Evolutionary conservation across 2,888 invertebrate genomes (phyloP).

Genomic region (Muscina levida): DNA sequence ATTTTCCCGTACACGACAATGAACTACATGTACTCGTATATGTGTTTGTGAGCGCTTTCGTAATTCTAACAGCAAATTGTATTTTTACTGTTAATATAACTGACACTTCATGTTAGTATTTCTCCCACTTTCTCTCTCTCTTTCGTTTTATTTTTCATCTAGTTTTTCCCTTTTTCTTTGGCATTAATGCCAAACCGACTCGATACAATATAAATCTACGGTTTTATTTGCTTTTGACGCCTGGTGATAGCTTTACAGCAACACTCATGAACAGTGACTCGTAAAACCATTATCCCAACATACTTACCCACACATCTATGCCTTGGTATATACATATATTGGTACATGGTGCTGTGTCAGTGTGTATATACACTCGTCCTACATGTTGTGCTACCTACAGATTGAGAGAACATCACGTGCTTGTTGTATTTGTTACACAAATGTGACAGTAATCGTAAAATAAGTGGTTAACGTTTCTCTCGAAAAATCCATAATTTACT

Average conservation of each 20-base stretch:
- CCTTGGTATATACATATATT: no score
- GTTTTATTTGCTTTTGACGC: slow-evolving; percentile 34
- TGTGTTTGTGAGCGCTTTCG: no score
- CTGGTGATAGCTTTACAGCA: slow-evolving; percentile 15
- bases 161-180: background rate
- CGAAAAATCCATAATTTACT: background rate
- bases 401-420: background rate
- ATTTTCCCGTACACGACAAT: background rate
- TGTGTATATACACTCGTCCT: no score
- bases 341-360: no score
- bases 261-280: no score
- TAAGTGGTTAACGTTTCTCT: background rate
- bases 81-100: no score
- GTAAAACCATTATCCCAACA: no score
- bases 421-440: slow-evolving; percentile 46
- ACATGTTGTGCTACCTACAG: background rate
- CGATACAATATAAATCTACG: slow-evolving; percentile 27
- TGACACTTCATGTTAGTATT: no score
- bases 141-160: background rate
- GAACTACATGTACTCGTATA: no score
- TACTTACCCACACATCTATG: no score
- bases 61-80: no score
- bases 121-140: no score
- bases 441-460: slow-evolving; percentile 44
- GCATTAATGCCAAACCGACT: slow-evolving; percentile 19